phyloP scores from a whole-genome alignment of 1,140 invertebrate species.

The Amphibalanus amphitrite region DNA sequence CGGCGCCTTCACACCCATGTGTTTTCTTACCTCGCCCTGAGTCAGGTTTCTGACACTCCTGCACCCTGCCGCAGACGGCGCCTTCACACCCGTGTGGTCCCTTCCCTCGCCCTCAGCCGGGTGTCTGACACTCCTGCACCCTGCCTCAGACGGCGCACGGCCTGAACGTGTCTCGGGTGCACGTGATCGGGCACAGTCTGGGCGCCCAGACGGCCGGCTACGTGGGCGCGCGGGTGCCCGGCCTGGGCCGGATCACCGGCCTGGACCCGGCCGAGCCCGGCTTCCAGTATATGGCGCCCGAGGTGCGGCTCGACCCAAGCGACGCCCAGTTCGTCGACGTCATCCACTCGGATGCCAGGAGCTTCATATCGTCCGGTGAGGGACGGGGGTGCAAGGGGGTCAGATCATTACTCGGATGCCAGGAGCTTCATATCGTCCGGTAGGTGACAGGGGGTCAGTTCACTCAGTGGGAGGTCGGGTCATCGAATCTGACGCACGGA shows the following conservation, averaged over 20 bases:
- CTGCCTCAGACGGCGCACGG: background rate
- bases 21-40: too few relatives aligned
- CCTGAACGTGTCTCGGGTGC: conserved; percentile 31
- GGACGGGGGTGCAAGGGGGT: too few relatives aligned
- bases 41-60: too few relatives aligned
- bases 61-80: too few relatives aligned
- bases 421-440: conserved; percentile 11
- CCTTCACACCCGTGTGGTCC: too few relatives aligned
- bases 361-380: conserved; percentile 13
- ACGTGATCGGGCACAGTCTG: conserved; percentile 66
- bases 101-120: background rate
- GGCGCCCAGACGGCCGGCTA: conserved; percentile 61
- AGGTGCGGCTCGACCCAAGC: conserved; percentile 25
- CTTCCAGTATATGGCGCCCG: conserved; percentile 35
- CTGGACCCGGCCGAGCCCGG: conserved; percentile 72
- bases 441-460: too few relatives aligned
- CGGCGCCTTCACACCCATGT: too few relatives aligned
- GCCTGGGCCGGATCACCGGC: conserved; percentile 26
- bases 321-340: conserved; percentile 25
- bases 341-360: conserved; percentile 20
- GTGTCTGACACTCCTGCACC: background rate
- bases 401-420: too few relatives aligned
- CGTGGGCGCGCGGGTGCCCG: conserved; percentile 5
- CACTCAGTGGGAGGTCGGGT: too few relatives aligned
- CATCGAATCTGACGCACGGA: too few relatives aligned